These are phyloP conservation scores for Tupiocoris notatus DNA, from an alignment of 2,888 invertebrate genomes.

Conservation along the genomic window DNA sequence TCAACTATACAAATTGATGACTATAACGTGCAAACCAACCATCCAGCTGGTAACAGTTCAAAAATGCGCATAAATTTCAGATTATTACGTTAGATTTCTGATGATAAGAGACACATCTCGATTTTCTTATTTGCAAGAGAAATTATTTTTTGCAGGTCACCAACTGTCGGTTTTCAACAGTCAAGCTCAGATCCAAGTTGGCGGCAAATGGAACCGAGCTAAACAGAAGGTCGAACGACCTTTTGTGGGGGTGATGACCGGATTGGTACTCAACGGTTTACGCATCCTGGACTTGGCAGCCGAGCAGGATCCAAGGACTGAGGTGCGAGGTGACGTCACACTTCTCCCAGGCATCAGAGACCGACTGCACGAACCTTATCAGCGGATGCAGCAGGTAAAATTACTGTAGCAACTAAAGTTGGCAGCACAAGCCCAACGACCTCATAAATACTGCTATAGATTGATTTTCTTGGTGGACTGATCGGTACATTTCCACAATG, in stretches of 20 bases:
- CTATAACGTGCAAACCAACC: constrained; percentile 78
- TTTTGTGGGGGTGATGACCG: constrained; percentile 85
- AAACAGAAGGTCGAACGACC: constrained; percentile 71
- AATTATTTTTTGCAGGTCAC: constrained; percentile 60
- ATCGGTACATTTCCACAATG: no score
- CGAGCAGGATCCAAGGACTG: constrained; percentile 74
- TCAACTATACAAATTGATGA: constrained; percentile 90
- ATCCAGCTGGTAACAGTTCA: constrained; percentile 90
- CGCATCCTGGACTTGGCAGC: constrained; percentile 82
- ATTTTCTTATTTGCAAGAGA: no score
- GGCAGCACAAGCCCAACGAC: no score
- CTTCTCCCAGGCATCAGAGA: constrained; percentile 57
- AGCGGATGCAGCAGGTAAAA: constrained; percentile 88
- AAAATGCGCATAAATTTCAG: no score
- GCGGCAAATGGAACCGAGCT: constrained; percentile 74
- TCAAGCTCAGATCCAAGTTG: constrained; percentile 84
- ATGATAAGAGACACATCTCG: no score
- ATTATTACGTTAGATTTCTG: no score
- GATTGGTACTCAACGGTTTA: constrained; percentile 82
- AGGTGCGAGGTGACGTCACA: constrained; percentile 79
- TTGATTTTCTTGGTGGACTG: no score
- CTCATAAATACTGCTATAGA: no score
- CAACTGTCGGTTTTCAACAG: constrained; percentile 87
- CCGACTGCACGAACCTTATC: constrained; percentile 66
- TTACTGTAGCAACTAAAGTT: no score